Evolutionary conservation across 2,888 invertebrate genomes (phyloP).

Genomic region (Eristalis intricaria): DNA sequence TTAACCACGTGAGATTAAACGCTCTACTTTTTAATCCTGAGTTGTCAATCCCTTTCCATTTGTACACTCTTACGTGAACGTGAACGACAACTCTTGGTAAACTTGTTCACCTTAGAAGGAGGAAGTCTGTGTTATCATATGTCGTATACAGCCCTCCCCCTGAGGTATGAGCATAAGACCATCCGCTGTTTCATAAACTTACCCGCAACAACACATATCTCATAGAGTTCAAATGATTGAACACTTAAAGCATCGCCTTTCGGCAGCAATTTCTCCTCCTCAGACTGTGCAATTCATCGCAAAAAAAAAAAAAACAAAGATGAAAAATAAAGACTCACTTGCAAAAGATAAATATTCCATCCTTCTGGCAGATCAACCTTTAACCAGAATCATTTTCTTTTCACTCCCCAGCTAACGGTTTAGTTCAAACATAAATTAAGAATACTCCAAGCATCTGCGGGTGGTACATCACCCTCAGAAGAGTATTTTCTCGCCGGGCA

Average conservation of each 20-base stretch:
- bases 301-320: neutral
- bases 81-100: too few relatives aligned
- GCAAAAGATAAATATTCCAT: constrained; percentile 6
- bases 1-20: too few relatives aligned
- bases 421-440: neutral
- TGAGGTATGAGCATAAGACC: too few relatives aligned
- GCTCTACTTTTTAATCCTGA: too few relatives aligned
- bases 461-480: constrained; percentile 19
- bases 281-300: neutral
- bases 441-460: constrained; percentile 33
- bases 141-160: too few relatives aligned
- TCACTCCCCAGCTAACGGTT: neutral
- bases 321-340: neutral
- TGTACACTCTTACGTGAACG: too few relatives aligned
- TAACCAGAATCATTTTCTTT: neutral
- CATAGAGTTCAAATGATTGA: neutral
- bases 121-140: too few relatives aligned
- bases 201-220: too few relatives aligned
- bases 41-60: too few relatives aligned
- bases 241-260: neutral
- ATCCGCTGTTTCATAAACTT: too few relatives aligned
- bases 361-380: constrained; percentile 9
- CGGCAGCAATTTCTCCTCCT: neutral
- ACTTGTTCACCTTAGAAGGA: too few relatives aligned
- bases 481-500: constrained; percentile 29